Percentiles rank a stretch among this genome's conserved stretches.
phyloP scores from a whole-genome alignment of 2,797 vertebrate genomes.

The Chrysolophus pictus region DNA sequence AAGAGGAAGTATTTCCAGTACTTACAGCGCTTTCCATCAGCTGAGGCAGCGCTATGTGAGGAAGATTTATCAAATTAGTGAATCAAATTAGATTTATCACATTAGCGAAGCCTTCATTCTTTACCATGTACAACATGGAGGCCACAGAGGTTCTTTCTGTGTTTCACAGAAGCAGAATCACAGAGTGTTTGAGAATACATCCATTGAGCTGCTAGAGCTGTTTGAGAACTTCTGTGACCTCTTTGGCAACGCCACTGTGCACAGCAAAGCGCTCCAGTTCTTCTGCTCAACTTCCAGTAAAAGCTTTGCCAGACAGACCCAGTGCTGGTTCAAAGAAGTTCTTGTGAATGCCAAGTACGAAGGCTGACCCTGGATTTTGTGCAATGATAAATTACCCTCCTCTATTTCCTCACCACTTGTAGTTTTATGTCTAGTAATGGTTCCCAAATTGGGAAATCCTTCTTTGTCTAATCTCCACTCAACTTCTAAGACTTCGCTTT shows the following conservation, averaged over 20 bases:
- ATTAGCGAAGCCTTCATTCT: slow-evolving; percentile 97
- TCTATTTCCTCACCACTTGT: background rate
- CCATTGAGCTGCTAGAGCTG: slow-evolving; percentile 94
- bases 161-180: too few species aligned
- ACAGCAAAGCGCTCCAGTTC: slow-evolving; percentile 97
- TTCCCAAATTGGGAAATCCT: background rate
- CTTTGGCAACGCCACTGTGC: slow-evolving; percentile 94
- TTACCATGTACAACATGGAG: slow-evolving; percentile 99
- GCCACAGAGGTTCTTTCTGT: slow-evolving; percentile 92
- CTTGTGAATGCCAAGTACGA: too few species aligned
- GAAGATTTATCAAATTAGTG: slow-evolving; percentile 96
- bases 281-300: slow-evolving; percentile 98
- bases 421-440: background rate
- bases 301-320: slow-evolving; percentile 97
- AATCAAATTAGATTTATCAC: slow-evolving; percentile 46
- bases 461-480: background rate
- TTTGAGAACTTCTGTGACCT: slow-evolving; percentile 99
- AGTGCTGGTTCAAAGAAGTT: slow-evolving; percentile 85
- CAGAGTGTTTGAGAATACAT: slow-evolving; percentile 94
- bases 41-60: slow-evolving; percentile 94
- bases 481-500: background rate
- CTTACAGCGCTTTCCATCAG: slow-evolving; percentile 97
- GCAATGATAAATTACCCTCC: background rate
- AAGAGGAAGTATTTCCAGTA: slow-evolving; percentile 96
- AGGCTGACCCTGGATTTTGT: background rate